These are phyloP conservation scores for Danio aesculapii DNA, from an alignment of 2,797 vertebrate species.

Conservation along the genomic window DNA sequence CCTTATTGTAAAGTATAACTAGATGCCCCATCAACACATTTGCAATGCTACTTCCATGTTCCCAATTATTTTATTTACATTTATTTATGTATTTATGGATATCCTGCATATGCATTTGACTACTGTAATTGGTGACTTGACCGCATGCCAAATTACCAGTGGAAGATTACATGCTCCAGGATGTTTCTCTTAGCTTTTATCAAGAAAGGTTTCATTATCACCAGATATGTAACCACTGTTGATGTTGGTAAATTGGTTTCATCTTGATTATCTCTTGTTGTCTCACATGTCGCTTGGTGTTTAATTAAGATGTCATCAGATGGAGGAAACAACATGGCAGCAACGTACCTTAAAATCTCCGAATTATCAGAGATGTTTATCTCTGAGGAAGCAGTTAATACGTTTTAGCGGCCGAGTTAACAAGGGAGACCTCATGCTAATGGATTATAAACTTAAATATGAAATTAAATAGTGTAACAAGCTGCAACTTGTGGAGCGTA, in stretches of 20 bases:
- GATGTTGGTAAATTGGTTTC: slow-evolving; percentile 72
- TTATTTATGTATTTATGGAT: too few relatives aligned
- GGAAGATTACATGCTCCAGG: slow-evolving; percentile 6
- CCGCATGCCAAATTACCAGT: slow-evolving; percentile 36
- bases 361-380: slow-evolving; percentile 73
- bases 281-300: slow-evolving; percentile 65
- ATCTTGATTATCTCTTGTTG: slow-evolving; percentile 75
- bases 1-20: too few relatives aligned
- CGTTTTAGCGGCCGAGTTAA: neutral
- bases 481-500: too few relatives aligned
- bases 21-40: slow-evolving; percentile 60
- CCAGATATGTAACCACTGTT: slow-evolving; percentile 47
- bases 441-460: neutral
- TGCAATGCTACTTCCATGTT: slow-evolving; percentile 61
- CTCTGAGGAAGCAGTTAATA: slow-evolving; percentile 49
- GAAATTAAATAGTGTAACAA: neutral
- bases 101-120: slow-evolving; percentile 36
- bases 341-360: slow-evolving; percentile 67
- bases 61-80: slow-evolving; percentile 22
- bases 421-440: slow-evolving; percentile 13
- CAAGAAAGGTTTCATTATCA: slow-evolving; percentile 58
- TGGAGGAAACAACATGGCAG: slow-evolving; percentile 45
- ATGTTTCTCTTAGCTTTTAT: slow-evolving; percentile 59
- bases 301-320: slow-evolving; percentile 68
- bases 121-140: slow-evolving; percentile 67